Evolutionary conservation across 2,113 vertebrate genomes (phyloP).

Genomic region (Lophochroa leadbeateri): DNA sequence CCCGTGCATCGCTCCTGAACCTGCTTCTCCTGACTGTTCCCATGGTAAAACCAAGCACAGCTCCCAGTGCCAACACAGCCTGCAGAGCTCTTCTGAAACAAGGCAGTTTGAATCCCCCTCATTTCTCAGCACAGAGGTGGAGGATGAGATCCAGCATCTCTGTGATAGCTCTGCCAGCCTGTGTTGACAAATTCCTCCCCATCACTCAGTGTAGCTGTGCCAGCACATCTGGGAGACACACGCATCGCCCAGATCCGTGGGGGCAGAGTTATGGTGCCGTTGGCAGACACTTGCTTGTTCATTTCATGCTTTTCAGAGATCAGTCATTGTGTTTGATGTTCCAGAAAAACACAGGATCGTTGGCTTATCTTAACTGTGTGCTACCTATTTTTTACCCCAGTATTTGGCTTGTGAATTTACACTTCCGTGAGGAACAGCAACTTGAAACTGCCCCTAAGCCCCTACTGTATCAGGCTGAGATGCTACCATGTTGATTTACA

Average conservation of each 20-base stretch:
- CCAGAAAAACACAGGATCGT: neutral
- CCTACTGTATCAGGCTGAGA: neutral
- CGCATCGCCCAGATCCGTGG: neutral
- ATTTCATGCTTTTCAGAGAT: constrained; percentile 4
- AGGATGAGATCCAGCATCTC: neutral
- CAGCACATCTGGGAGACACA: constrained; percentile 24
- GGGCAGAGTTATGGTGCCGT: neutral
- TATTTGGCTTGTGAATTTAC: neutral
- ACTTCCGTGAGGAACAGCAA: neutral
- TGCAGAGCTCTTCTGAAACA: neutral
- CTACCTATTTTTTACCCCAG: neutral
- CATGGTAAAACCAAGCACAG: neutral
- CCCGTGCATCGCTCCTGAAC: neutral
- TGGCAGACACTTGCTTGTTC: constrained; percentile 3
- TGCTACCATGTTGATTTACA: neutral
- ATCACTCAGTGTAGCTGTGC: neutral
- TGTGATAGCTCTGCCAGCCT: neutral
- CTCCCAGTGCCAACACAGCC: neutral
- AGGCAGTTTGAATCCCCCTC: neutral
- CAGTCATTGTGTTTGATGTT: constrained; percentile 15
- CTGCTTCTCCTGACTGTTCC: neutral
- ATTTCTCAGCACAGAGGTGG: neutral
- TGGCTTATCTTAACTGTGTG: neutral
- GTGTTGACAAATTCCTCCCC: neutral
- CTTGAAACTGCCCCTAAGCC: neutral